Evolutionary conservation across 2,888 invertebrate genomes (phyloP).

Genomic region (Yponomeuta cagnagella): DNA sequence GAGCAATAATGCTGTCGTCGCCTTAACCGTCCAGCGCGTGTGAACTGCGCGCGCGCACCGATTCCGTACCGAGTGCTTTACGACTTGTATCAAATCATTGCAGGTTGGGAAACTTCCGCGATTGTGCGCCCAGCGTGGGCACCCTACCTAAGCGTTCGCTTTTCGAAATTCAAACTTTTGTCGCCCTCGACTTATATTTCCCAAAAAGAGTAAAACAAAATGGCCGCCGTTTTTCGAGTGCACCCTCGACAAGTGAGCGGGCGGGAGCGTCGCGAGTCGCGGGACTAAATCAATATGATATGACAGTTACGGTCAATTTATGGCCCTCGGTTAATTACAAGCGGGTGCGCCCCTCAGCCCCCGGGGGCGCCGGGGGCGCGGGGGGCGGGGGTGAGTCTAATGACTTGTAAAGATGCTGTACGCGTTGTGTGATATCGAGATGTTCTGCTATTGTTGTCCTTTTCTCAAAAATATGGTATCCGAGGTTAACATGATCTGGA

Average conservation of each 20-base stretch:
- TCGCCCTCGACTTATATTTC: conserved; percentile 8
- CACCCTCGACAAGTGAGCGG: conserved; percentile 12
- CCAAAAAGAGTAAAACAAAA: conserved; percentile 1
- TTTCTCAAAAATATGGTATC: not conserved
- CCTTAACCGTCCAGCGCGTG: conserved; percentile 20
- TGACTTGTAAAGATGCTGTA: conserved; percentile 67
- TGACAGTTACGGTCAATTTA: conserved; percentile 76
- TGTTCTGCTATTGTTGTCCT: not conserved
- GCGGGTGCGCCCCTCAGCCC: conserved; percentile 46
- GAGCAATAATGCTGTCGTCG: conserved; percentile 63
- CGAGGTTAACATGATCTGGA: too few species aligned
- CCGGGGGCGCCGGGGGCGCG: conserved; percentile 23
- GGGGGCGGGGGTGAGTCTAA: conserved; percentile 47
- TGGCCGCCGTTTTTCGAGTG: conserved; percentile 10
- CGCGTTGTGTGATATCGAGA: conserved; percentile 10
- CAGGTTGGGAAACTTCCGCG: not conserved
- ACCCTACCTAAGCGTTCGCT: not conserved
- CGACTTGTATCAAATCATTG: not conserved
- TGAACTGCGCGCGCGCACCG: conserved; percentile 6
- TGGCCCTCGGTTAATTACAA: conserved; percentile 74
- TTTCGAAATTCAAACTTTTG: not conserved
- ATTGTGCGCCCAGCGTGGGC: not conserved
- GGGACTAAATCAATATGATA: conserved; percentile 76
- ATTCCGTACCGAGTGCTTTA: not conserved
- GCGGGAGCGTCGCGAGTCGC: conserved; percentile 27